Conservation (phyloP, 2,888 invertebrate genomes). For the Synergus laeviventris region DNA sequence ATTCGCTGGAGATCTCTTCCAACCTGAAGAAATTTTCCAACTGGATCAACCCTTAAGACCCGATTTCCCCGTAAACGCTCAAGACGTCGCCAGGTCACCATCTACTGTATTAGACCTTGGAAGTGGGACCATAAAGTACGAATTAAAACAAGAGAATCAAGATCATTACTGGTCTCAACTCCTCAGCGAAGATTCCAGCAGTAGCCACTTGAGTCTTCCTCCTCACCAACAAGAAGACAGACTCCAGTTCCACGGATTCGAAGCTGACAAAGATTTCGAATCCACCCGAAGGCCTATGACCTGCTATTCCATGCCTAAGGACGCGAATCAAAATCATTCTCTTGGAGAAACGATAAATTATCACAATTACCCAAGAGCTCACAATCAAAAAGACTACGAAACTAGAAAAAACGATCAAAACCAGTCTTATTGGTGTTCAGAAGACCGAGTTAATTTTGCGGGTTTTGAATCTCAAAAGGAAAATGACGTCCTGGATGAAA, state of each 20-base stretch:
- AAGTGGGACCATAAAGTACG: conserved; percentile 82
- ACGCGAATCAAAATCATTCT: conserved; percentile 57
- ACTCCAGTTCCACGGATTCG: conserved; percentile 66
- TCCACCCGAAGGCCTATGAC: conserved; percentile 55
- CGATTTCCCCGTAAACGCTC: conserved; percentile 78
- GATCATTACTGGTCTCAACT: conserved; percentile 73
- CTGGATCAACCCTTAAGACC: conserved; percentile 84
- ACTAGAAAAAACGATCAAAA: conserved; percentile 58
- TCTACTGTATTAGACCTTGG: conserved; percentile 85
- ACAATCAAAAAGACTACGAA: conserved; percentile 55
- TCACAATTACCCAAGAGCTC: conserved; percentile 54
- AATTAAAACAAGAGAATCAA: conserved; percentile 75
- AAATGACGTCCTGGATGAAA: conserved; percentile 42
- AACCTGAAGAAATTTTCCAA: conserved; percentile 88
- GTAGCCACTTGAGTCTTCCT: conserved; percentile 68
- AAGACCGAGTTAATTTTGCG: conserved; percentile 59
- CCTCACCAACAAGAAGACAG: conserved; percentile 78
- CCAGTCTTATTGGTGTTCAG: conserved; percentile 62
- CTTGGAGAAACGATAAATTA: conserved; percentile 52
- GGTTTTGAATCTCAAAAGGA: conserved; percentile 63
- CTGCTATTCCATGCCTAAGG: conserved; percentile 58
- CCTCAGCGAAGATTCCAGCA: conserved; percentile 73
- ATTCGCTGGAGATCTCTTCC: conserved; percentile 83
- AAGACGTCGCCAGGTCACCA: conserved; percentile 79
- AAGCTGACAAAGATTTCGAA: conserved; percentile 60